Evolutionary conservation across 1,140 invertebrate genomes (phyloP).

Genomic region (Drosophila mojavensis): DNA sequence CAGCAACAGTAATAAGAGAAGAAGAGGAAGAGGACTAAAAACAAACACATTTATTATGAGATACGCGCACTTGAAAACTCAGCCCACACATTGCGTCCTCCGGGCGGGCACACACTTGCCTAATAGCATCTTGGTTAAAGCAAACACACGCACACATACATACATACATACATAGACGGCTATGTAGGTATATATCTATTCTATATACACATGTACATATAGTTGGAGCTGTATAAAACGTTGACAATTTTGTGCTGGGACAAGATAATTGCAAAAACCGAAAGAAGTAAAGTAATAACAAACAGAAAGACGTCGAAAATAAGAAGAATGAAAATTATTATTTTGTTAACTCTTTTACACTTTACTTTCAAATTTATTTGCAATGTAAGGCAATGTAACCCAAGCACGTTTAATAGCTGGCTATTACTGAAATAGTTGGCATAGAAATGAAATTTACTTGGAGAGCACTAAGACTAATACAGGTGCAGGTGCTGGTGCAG

Average conservation of each 20-base stretch:
- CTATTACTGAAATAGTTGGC: constrained; percentile 65
- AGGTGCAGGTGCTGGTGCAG: constrained; percentile 7
- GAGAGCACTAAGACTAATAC: constrained; percentile 35
- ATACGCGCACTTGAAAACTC: constrained; percentile 51
- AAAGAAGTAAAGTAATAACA: constrained; percentile 24
- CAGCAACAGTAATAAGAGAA: background rate
- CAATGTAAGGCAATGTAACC: constrained; percentile 21
- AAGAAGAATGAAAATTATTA: constrained; percentile 29
- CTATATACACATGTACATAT: constrained; percentile 44
- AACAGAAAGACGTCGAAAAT: constrained; percentile 34
- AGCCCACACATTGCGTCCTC: background rate
- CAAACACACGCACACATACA: constrained; percentile 28
- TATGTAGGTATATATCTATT: constrained; percentile 32
- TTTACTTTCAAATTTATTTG: background rate
- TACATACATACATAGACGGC: background rate
- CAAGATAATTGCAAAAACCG: constrained; percentile 70
- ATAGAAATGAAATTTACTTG: constrained; percentile 58
- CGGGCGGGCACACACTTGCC: constrained; percentile 14
- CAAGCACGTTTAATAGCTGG: constrained; percentile 67
- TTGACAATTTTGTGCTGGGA: constrained; percentile 75
- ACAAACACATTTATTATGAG: constrained; percentile 70
- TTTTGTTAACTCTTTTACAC: background rate
- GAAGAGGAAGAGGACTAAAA: constrained; percentile 3
- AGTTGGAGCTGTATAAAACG: constrained; percentile 43
- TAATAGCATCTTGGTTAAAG: constrained; percentile 56